Evolutionary conservation across 2,797 vertebrate species (phyloP).

Genomic region (Tachyglossus aculeatus): DNA sequence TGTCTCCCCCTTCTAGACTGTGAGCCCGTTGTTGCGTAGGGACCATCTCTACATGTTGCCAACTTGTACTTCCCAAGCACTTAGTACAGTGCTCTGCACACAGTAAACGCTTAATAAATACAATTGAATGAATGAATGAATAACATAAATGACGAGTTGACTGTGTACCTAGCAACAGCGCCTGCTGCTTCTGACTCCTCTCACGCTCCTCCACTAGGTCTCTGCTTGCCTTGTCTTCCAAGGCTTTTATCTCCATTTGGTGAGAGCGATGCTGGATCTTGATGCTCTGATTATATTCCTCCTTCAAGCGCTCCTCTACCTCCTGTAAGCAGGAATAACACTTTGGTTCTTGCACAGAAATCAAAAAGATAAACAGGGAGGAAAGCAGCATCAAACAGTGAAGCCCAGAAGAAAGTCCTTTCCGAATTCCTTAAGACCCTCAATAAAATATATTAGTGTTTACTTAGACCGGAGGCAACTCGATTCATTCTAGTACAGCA

Average conservation of each 20-base stretch:
- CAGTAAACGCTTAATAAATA: too few species aligned
- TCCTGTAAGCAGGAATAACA: constrained; percentile 61
- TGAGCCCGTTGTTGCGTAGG: too few species aligned
- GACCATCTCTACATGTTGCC: too few species aligned
- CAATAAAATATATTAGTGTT: neutral
- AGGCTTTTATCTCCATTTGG: constrained; percentile 77
- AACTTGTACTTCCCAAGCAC: too few species aligned
- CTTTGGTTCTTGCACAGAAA: neutral
- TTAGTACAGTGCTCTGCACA: too few species aligned
- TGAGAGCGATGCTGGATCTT: constrained; percentile 79
- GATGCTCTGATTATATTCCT: constrained; percentile 66
- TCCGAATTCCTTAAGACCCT: neutral
- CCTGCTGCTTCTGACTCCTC: constrained; percentile 83
- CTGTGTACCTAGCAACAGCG: constrained; percentile 78
- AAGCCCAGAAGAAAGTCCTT: neutral
- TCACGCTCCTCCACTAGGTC: constrained; percentile 84
- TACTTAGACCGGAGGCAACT: neutral
- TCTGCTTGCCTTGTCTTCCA: constrained; percentile 84
- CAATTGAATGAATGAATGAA: too few species aligned
- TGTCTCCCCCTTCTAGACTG: too few species aligned
- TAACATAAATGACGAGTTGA: neutral
- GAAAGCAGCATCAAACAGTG: too few species aligned
- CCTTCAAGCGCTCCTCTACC: constrained; percentile 77
- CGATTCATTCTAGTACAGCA: fast-evolving
- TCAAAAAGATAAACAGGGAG: too few species aligned